Evolutionary conservation across 2,797 vertebrate species (phyloP), one percentile per base, ranked within the genome.

Genomic region (Alcedo quadribrachys): DNA sequence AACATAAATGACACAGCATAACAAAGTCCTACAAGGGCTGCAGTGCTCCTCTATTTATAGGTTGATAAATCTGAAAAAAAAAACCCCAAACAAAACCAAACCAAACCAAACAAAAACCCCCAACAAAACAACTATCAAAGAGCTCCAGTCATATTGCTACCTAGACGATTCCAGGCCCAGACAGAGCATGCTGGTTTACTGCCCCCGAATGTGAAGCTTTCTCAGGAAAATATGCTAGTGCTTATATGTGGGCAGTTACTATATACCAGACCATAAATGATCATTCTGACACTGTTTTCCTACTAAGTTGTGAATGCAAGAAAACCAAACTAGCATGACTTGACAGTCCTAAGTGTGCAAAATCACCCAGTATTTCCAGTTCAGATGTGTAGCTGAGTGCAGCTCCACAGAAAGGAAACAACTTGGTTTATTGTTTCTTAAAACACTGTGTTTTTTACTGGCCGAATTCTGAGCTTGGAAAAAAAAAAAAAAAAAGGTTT

Each of bases 41-140:
- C 90, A 95, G 86, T 77, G 71, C 71, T 95, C 61, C 58, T 92
- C 92, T 92, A 90, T 95, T 95, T 93, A 94, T 92, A 95, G 90
- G 27, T 87, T 2, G 11, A 75, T 94, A 93, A 94, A 87, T 80
- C 81, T 75, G 84, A 89, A 71, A 58, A 7, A 37, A 91, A 87
- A 54, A 62, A 78, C 75, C 40, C 17, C n/a, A 60, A 37, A 37
- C 35, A 37, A 37, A 40, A 40, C 13, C 37, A 15, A 40, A 40
- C 13, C 37, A 15, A 40, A 79, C 40, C 18, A 20, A 28, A 40
- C 22, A 8, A 20, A n/a, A 20, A 60, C 37, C 37, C 13, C 14
- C 37, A 40, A 40, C 37, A 37, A 25, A 35, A 25, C 15, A 37
- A 27, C 58, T 88, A 90, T 61, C 84, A 40, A 37, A 87, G 84